phyloP scores from a whole-genome alignment of 2,888 invertebrate genomes.

The Agrenia bidenticulata region DNA sequence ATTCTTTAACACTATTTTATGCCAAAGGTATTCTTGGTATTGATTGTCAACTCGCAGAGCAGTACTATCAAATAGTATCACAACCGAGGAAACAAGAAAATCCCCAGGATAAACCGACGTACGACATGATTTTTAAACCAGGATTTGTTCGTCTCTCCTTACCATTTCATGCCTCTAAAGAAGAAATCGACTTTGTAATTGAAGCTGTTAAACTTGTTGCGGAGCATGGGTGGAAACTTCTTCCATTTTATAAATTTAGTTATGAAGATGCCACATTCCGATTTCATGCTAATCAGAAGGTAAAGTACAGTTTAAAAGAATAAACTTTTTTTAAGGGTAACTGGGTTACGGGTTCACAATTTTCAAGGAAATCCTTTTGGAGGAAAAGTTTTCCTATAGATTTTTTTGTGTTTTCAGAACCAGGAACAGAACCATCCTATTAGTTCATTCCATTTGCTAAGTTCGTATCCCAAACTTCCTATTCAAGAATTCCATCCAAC shows the following conservation, averaged over 20 bases:
- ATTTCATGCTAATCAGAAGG: not conserved
- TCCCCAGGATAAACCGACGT: not conserved
- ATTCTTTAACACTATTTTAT: constrained; percentile 61
- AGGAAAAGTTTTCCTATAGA: no score
- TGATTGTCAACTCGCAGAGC: constrained; percentile 70
- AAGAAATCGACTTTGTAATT: constrained; percentile 75
- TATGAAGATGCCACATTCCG: constrained; percentile 16
- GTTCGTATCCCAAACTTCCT: no score
- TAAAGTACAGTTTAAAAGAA: no score
- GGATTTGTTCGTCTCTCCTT: constrained; percentile 82
- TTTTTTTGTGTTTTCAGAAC: no score
- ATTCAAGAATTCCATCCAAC: no score
- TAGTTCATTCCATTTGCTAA: no score
- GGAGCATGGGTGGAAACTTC: constrained; percentile 63
- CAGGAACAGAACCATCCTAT: no score
- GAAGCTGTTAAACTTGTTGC: constrained; percentile 84
- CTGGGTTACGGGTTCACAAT: no score
- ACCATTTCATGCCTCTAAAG: constrained; percentile 78
- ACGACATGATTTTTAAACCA: constrained; percentile 67
- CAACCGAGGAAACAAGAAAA: not conserved
- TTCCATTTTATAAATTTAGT: constrained; percentile 33
- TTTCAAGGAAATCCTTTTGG: no score
- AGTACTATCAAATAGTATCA: constrained; percentile 69
- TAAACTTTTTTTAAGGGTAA: no score
- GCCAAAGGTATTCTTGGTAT: constrained; percentile 75